Evolutionary conservation across 2,888 invertebrate species (phyloP).

Genomic region (Oxycera nigricornis): DNA sequence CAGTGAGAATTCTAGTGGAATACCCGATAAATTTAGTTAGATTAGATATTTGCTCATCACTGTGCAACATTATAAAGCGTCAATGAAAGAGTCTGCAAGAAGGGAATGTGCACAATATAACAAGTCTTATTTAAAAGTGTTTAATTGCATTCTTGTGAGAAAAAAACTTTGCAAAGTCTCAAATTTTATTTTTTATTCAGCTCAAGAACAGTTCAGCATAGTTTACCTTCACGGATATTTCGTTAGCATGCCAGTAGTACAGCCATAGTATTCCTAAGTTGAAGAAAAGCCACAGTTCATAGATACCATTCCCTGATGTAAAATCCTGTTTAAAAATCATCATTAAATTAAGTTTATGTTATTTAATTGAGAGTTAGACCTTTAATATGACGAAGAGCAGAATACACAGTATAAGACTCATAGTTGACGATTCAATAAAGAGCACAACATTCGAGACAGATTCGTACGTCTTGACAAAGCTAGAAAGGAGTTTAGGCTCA

Average conservation of each 20-base stretch:
- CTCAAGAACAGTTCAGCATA: too few relatives aligned
- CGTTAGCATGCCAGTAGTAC: conserved; percentile 20
- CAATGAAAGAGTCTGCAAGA: too few relatives aligned
- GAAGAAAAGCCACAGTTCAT: neutral
- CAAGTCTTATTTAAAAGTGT: too few relatives aligned
- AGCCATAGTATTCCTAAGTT: neutral
- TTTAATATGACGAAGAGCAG: neutral
- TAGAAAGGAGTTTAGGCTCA: too few relatives aligned
- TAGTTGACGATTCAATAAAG: conserved; percentile 8
- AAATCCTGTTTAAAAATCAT: neutral
- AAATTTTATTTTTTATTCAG: too few relatives aligned
- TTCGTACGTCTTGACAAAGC: neutral
- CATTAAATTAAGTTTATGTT: neutral
- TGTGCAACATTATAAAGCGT: too few relatives aligned
- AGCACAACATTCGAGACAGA: neutral
- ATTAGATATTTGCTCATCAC: too few relatives aligned
- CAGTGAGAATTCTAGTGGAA: too few relatives aligned
- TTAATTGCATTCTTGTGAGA: too few relatives aligned
- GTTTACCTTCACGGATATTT: neutral
- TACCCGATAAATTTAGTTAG: too few relatives aligned
- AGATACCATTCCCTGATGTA: neutral
- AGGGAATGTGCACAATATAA: too few relatives aligned
- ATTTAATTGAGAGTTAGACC: neutral
- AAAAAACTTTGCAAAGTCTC: neutral
- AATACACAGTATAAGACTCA: neutral